Evolutionary conservation across 2,113 vertebrate genomes (phyloP), one percentile per base, ranked within the genome.

Genomic region (Colossoma macropomum): DNA sequence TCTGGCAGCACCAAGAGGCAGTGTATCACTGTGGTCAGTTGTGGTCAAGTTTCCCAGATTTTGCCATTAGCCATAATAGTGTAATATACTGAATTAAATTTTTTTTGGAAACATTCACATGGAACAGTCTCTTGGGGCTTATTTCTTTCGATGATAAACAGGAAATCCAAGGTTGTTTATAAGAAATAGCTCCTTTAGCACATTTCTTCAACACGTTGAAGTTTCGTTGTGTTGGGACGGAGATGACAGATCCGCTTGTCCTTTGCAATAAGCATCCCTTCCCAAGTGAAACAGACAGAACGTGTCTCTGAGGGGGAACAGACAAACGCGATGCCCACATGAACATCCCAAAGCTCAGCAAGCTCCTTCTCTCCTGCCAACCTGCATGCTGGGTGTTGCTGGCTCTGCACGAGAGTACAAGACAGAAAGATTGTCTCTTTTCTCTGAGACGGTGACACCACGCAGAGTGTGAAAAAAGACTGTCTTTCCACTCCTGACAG

Each of bases 261-360:
- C 9, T 19, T 54, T n/a, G 32, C 23, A 59, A 68, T 21, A 23
- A 79, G 50, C 50, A 21, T 32, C 77, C 30, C n/a, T 62, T 27
- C 77, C 30, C 32, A 38, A 50, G 30, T 25, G 68, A 38, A 38
- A 41, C 0, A 41, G 32, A 6, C n/a, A 52, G 34, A 16, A 54
- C 38, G 65, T 71, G 52, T 30, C 10, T 12, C 69, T 12, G 83
- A 71, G 79, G 34, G 71, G n/a, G 70, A 79, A 79, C 25, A 48
- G 82, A 74, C 25, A 7, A 69, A 65, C 27, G 23, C 38, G 25
- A 30, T 62, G 23, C 63, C 83, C 72, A 76, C 68, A 76, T 21
- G 59, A 80, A 84, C 72, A 63, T 80, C 72, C 63, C 71, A 48
- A 27, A 76, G 54, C 72, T 80, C 83, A 62, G 83, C 71, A 27